Percentiles rank a stretch among this genome's conserved stretches.
Evolutionary conservation across 2,888 invertebrate genomes (phyloP).

Genomic region (Erannis defoliaria): DNA sequence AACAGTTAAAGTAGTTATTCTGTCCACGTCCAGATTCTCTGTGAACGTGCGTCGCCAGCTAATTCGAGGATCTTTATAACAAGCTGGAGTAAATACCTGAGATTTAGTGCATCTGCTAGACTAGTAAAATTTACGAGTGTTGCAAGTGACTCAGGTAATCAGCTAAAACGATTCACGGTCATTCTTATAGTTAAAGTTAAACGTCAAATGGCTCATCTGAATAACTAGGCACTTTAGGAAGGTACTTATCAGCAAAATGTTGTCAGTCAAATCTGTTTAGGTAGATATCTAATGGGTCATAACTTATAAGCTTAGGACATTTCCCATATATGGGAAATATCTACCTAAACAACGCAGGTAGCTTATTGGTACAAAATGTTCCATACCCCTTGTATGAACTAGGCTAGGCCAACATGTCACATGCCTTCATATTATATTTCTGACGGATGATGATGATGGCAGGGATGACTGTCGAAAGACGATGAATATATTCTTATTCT

Average conservation of each 20-base stretch:
- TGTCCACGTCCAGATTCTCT: conserved; percentile 62
- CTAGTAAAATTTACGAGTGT: conserved; percentile 1
- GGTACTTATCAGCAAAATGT: neutral
- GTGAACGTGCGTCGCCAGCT: conserved; percentile 55
- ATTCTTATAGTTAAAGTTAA: neutral
- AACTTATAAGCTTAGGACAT: too few relatives aligned
- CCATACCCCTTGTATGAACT: too few relatives aligned
- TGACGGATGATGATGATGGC: neutral
- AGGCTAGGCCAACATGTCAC: too few relatives aligned
- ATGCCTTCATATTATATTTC: too few relatives aligned
- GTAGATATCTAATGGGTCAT: too few relatives aligned
- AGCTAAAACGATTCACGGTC: neutral
- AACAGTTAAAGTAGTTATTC: conserved; percentile 66
- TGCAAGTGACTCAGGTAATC: conserved; percentile 1
- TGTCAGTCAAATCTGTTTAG: neutral
- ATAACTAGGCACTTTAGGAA: neutral
- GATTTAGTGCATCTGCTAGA: conserved; percentile 26
- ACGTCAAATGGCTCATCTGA: neutral
- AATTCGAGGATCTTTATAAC: conserved; percentile 51
- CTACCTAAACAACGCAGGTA: too few relatives aligned
- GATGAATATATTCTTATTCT: too few relatives aligned
- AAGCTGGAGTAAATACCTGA: conserved; percentile 39
- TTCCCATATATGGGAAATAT: too few relatives aligned
- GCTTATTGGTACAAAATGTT: too few relatives aligned
- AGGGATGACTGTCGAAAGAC: neutral